A percentile compares a stretch with the other conserved stretches of the same genome.
phyloP scores from a whole-genome alignment of 2,113 vertebrate species.

The Archilochus colubris region DNA sequence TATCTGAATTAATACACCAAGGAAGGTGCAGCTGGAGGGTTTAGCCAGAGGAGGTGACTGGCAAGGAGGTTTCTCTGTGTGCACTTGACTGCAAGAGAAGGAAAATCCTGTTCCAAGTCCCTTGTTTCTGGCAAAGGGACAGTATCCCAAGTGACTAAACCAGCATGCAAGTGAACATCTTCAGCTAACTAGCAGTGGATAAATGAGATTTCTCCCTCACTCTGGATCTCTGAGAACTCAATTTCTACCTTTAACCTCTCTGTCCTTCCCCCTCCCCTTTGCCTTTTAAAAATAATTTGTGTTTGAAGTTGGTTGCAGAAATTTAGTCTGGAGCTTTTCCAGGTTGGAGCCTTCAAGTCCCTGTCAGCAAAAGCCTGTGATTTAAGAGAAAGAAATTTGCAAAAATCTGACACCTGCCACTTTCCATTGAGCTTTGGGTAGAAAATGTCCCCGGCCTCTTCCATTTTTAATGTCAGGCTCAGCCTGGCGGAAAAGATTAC shows the following conservation, averaged over 20 bases:
- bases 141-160: neutral
- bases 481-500: slow-evolving; percentile 72
- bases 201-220: neutral
- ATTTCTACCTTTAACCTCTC: neutral
- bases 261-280: neutral
- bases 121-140: neutral
- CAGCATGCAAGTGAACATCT: neutral
- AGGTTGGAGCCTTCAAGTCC: slow-evolving; percentile 52
- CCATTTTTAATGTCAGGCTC: slow-evolving; percentile 76
- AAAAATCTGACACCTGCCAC: slow-evolving; percentile 78
- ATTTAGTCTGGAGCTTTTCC: slow-evolving; percentile 38
- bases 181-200: neutral
- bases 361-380: slow-evolving; percentile 66
- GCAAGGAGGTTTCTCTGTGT: neutral
- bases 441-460: slow-evolving; percentile 67
- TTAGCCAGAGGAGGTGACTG: neutral
- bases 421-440: slow-evolving; percentile 70
- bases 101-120: neutral
- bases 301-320: neutral
- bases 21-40: neutral
- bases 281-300: neutral
- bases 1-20: neutral
- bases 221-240: neutral
- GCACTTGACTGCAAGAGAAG: neutral
- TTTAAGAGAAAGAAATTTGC: slow-evolving; percentile 62